Evolutionary conservation across 2,888 invertebrate genomes (phyloP), one percentile per base, ranked within the genome.

Genomic region (Strigamia transsilvanica): DNA sequence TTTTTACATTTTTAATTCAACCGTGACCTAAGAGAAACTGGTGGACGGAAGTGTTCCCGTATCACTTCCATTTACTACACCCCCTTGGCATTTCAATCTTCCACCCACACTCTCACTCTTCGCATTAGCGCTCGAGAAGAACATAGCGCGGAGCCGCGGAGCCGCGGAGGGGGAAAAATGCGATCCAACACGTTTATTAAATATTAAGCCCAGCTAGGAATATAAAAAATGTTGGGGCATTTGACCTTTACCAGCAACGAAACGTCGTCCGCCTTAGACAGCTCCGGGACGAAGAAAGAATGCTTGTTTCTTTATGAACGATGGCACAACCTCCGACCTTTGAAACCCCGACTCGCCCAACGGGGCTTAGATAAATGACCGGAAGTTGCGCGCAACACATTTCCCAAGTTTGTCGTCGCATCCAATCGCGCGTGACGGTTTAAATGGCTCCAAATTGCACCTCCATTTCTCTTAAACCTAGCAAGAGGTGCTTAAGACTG

Each of bases 11-110:
- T 4, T 1, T 7, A 66, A 23, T 5, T 66, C 66, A 66, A 66
- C 66, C 27, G 23, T 66, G 66, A 66, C 66, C 66, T 66, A 66
- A 66, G 66, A 66, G 27, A 66, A 66, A 66, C 66, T 66, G 13
- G 61, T 66, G 27, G 66, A 66, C 66, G 66, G 66, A 66, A 66
- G 66, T 66, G 27, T 66, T 66, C 18, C 10, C 66, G 32, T 66
- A 66, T 66, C 66, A 66, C 66, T 32, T 27, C 9, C 66, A 66
- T 32, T 66, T 66, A 13, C 66, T 27, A 23, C 18, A 51, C 66
- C 66, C 66, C 66, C 27, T 27, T 66, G 66, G 66, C 66, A 66
- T 66, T 66, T 66, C 66, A 18, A 7, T 32, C 27, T 23, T 66
- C 66, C 66, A 66, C 66, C 66, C 66, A 66, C 66, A 66, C 66